Evolutionary conservation across 53 echinoderm and acorn worm genomes (phyloP), one percentile per base, ranked within the genome.

Genomic region (Temnopleurus reevesii): DNA sequence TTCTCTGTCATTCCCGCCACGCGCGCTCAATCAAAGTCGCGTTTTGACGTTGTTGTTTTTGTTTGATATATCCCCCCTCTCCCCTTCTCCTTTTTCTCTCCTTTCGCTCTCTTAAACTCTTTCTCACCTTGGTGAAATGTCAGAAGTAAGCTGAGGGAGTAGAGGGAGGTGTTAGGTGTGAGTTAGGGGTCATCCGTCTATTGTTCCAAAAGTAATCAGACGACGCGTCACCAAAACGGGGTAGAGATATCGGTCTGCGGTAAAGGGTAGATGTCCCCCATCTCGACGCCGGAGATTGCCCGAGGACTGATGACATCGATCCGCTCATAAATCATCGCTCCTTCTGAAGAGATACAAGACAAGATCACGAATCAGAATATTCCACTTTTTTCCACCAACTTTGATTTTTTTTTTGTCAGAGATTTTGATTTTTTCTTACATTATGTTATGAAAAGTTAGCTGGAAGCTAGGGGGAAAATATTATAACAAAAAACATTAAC

Each of bases 201-300:
- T 2, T 41, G 19, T 71, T 38, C 71, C 38, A 71, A 71, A 49
- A 56, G 41, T 41, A 71, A 71, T 71, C 71, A 71, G 71, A 71
- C 41, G 71, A 71, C 19, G 5, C 41, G 71, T 71, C 71, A 71
- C 71, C 71, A 36, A 71, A 71, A 71, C 71, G 38, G 71, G 41
- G 19, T 41, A 71, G 71, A 41, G 71, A 71, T 71, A 71, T 71
- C 71, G 38, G 71, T 71, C 71, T 71, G 71, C 71, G 71, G 71
- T 71, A 41, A 38, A 71, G 71, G 71, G 71, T 71, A 71, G 71
- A 71, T 71, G 54, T 55, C 60, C 35, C 49, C 54, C 35, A 55
- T 34, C 83, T 53, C 83, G 83, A 55, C 83, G 83, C 83, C 83
- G 36, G 83, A 53, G 83, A 83, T 55, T 83, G 83, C 83, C 83